Evolutionary conservation across 2,888 invertebrate genomes (phyloP).

Genomic region (Arctia plantaginis): DNA sequence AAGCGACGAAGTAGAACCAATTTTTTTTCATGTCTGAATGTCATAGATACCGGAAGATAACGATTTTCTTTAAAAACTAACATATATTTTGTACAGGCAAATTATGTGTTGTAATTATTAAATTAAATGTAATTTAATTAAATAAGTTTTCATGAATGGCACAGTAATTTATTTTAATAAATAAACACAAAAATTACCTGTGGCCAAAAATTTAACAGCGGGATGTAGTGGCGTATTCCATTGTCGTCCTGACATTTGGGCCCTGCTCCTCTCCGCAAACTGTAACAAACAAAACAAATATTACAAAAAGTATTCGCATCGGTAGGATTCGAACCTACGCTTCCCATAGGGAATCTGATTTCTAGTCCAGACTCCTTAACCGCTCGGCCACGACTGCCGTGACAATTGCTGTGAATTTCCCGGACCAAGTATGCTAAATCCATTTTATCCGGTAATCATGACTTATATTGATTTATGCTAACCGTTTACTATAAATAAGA

Average conservation of each 20-base stretch:
- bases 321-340: constrained; percentile 96
- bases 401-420: constrained; percentile 36
- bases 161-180: not conserved
- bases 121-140: too few species aligned
- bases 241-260: constrained; percentile 97
- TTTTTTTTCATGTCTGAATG: too few species aligned
- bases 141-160: too few species aligned
- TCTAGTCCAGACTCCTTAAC: constrained; percentile 96
- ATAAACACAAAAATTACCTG: constrained; percentile 87
- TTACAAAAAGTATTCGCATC: constrained; percentile 86
- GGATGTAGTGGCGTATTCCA: constrained; percentile 97
- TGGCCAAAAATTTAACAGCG: constrained; percentile 96
- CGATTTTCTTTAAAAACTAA: too few species aligned
- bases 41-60: too few species aligned
- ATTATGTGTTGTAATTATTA: too few species aligned
- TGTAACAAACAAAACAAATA: constrained; percentile 78
- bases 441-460: too few species aligned
- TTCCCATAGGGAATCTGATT: constrained; percentile 96
- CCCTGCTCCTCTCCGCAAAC: constrained; percentile 95
- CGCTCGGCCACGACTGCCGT: constrained; percentile 94
- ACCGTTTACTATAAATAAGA: too few species aligned
- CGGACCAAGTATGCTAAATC: too few species aligned
- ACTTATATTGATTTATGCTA: too few species aligned
- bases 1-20: too few species aligned
- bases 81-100: too few species aligned